Base-by-base conservation (phyloP, 1,140 invertebrate species). In the Paralvinella palmiformis region DNA sequence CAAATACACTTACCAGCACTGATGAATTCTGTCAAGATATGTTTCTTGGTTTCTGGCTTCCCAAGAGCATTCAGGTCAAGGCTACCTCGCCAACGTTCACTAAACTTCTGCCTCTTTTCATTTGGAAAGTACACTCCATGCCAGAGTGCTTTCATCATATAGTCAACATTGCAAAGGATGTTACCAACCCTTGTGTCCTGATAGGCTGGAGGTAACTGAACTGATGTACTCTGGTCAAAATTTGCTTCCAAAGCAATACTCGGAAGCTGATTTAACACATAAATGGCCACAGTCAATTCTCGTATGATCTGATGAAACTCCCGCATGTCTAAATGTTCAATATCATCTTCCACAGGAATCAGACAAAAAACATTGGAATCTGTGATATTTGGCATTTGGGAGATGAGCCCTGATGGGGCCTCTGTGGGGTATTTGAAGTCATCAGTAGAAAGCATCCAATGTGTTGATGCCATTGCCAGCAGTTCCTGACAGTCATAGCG, bases 131-230 rank as follows among this genome's bases (percentile, higher is more conserved):
- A 77, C 22, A 70, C 74, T 6, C 80, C 80, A 69, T 81, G 79
- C 80, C 80, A 81, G 15, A 81, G 62, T 1, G 67, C 66, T 65
- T 81, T 81, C 68, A 81, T 72, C 77, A 79, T 79, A 67, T 79
- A 81, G 63, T 81, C 79, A 2, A 79, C 72, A 64, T 66, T 74
- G 3, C 74, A 71, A 41, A 81, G 53, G 15, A 78, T 67, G 63
- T 81, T 78, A 15, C 79, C 78, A 13, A 67, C 56, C 17, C 61
- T 67, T 0, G 80, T 81, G 63, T 81, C 77, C 10, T 73, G 59
- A 63, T 79, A 81, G 2, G 77, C 78, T n/a, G 78, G 76, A 0
- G 80, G 78, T 13, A 81, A 29, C 56, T 79, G 74, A 64, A 73
- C 73, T 0, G 71, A 59, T 13, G 78, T 75, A 33, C 75, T 76